These are phyloP conservation scores for Neotragus pygmaeus DNA, from an alignment of 2,113 vertebrate genomes.

Conservation along the genomic window DNA sequence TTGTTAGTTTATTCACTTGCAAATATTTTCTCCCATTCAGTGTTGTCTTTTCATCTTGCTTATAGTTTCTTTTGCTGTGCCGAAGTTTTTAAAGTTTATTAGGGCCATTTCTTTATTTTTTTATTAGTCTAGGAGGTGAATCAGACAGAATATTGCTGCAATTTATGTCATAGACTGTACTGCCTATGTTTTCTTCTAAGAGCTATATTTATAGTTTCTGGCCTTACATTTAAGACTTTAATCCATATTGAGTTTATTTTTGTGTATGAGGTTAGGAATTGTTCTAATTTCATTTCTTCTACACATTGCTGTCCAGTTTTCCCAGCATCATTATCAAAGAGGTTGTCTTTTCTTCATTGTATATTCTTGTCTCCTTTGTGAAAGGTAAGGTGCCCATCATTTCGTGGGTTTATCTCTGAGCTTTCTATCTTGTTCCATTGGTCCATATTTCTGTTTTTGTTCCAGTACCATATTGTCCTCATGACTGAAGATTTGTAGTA, in stretches of 20 bases:
- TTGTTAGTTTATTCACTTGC: background rate
- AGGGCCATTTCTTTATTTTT: background rate
- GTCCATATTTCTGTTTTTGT: background rate
- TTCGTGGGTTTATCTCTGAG: background rate
- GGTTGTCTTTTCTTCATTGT: background rate
- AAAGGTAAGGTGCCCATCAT: background rate
- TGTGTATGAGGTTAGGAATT: background rate
- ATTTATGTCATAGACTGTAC: background rate
- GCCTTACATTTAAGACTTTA: background rate
- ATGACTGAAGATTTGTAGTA: background rate
- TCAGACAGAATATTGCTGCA: background rate
- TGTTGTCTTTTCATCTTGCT: background rate
- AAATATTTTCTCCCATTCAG: background rate
- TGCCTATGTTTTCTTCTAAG: background rate
- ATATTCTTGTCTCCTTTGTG: background rate
- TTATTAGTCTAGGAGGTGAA: background rate
- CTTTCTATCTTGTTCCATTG: background rate
- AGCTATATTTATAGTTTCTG: background rate
- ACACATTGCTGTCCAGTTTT: background rate
- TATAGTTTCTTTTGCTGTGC: background rate
- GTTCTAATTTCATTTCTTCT: background rate
- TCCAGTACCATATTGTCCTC: background rate
- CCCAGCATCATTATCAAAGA: background rate
- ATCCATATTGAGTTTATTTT: background rate
- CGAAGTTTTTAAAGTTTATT: background rate